Evolutionary conservation across 2,888 invertebrate species (phyloP).

Genomic region (Agelastica alni): DNA sequence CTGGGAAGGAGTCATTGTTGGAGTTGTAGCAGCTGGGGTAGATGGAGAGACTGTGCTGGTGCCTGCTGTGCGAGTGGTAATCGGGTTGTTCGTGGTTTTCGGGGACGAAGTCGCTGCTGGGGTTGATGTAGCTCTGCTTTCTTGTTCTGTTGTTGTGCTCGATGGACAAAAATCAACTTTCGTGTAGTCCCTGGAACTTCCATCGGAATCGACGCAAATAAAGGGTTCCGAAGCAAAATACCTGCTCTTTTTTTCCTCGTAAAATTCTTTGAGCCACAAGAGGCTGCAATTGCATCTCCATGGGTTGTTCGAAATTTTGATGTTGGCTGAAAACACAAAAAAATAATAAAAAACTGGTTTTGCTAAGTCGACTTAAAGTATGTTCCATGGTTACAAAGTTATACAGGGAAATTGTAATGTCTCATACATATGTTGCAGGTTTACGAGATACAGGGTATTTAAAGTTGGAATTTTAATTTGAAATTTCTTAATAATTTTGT

Average conservation of each 20-base stretch:
- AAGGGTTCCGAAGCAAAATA: slow-evolving; percentile 22
- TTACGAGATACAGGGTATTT: too few species aligned
- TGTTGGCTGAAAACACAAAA: slow-evolving; percentile 13
- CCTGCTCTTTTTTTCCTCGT: slow-evolving; percentile 3
- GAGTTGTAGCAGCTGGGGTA: neutral
- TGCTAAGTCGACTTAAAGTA: too few species aligned
- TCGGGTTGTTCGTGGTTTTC: slow-evolving; percentile 7
- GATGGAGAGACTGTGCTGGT: neutral
- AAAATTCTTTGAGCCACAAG: slow-evolving; percentile 26
- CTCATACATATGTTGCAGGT: too few species aligned
- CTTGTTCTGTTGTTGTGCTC: neutral
- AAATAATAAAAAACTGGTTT: too few species aligned
- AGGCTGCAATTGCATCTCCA: slow-evolving; percentile 29
- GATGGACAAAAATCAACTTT: slow-evolving; percentile 27
- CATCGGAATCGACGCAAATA: slow-evolving; percentile 6
- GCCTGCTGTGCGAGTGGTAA: slow-evolving; percentile 1
- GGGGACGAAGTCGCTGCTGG: neutral
- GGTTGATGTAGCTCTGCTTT: neutral
- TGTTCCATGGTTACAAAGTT: too few species aligned
- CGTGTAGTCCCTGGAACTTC: slow-evolving; percentile 7
- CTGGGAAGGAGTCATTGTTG: slow-evolving; percentile 1
- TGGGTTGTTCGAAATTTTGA: slow-evolving; percentile 18
- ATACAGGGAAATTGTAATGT: too few species aligned
- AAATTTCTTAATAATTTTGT: too few species aligned
- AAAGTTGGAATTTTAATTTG: too few species aligned